A percentile compares a stretch with the other conserved stretches of the same genome.
Conservation (phyloP, 2,888 invertebrate species). For the Papilio elwesi region DNA sequence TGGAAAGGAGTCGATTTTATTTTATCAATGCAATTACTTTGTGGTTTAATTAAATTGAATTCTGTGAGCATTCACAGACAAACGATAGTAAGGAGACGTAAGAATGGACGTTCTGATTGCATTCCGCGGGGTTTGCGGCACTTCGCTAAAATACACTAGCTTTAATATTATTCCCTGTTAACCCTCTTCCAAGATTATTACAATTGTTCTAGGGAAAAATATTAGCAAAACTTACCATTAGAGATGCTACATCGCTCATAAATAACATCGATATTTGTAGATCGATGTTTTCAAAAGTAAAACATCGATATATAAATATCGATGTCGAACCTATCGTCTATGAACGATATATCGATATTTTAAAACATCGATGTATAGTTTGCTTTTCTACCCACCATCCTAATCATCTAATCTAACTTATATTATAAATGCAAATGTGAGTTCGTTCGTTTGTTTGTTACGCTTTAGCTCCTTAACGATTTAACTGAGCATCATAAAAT, state of each 20-base stretch:
- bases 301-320: too few relatives aligned
- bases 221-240: not conserved
- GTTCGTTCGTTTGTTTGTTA: too few relatives aligned
- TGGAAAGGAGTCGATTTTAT: not conserved
- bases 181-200: constrained; percentile 3
- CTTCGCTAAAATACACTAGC: constrained; percentile 4
- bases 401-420: too few relatives aligned
- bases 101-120: constrained; percentile 27
- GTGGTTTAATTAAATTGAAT: constrained; percentile 25
- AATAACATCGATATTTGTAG: too few relatives aligned
- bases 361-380: too few relatives aligned
- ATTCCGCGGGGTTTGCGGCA: constrained; percentile 10
- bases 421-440: too few relatives aligned
- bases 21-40: constrained; percentile 19
- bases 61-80: constrained; percentile 1
- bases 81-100: constrained; percentile 13
- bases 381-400: too few relatives aligned
- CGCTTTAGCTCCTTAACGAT: too few relatives aligned
- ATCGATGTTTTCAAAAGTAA: too few relatives aligned
- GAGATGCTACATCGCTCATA: not conserved
- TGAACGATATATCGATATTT: too few relatives aligned
- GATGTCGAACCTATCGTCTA: too few relatives aligned
- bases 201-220: not conserved
- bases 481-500: too few relatives aligned
- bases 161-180: not conserved